These are phyloP conservation scores for Gymnarchus niloticus DNA, from an alignment of 2,113 vertebrate species.

Conservation along the genomic window DNA sequence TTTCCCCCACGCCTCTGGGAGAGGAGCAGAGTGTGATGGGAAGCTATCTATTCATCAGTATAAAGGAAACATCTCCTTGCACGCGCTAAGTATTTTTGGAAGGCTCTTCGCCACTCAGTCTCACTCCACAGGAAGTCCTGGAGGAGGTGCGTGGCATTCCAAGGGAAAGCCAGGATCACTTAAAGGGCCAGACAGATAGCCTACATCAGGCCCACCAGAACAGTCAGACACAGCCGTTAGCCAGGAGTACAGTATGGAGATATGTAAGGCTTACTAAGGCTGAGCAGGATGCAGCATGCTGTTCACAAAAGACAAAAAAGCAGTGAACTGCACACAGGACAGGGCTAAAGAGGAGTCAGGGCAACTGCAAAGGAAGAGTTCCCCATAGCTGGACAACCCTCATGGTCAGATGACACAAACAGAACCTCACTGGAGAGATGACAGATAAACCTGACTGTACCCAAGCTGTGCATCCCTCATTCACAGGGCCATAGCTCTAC, in stretches of 20 bases:
- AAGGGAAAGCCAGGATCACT: constrained; percentile 3
- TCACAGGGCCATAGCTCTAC: too few species aligned
- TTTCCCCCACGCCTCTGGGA: neutral
- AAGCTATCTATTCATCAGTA: constrained; percentile 5
- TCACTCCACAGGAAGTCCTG: constrained; percentile 20
- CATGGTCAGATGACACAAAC: neutral
- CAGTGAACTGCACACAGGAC: neutral
- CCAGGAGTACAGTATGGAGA: neutral
- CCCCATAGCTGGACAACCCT: neutral
- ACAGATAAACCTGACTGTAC: too few species aligned
- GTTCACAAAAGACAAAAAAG: neutral
- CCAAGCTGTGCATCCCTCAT: too few species aligned
- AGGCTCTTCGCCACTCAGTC: constrained; percentile 8
- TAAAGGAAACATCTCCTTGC: constrained; percentile 48
- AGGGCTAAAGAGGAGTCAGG: neutral
- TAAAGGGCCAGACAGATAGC: neutral
- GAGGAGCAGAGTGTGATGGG: neutral
- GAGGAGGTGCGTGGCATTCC: constrained; percentile 19
- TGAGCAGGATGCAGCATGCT: neutral
- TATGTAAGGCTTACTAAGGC: neutral
- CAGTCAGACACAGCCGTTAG: neutral
- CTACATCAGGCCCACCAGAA: neutral
- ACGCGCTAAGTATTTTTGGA: constrained; percentile 33
- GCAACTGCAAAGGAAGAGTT: neutral
- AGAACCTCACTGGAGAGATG: neutral